Evolutionary conservation across 2,113 vertebrate genomes (phyloP).

Genomic region (Callaeas wilsoni): DNA sequence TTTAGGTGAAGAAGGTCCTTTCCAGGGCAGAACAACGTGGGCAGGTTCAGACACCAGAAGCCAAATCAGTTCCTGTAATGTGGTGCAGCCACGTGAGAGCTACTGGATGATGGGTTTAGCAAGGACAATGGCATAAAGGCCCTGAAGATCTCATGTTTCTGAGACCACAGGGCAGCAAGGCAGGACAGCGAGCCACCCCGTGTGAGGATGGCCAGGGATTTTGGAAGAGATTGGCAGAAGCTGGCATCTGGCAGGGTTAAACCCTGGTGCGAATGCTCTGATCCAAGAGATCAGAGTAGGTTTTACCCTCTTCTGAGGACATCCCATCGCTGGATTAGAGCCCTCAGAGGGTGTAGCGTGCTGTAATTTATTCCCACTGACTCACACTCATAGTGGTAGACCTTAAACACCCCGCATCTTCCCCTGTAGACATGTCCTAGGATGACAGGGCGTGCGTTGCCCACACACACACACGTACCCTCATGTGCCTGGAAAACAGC

Average conservation of each 20-base stretch:
- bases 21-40: background rate
- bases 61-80: background rate
- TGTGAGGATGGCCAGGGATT: background rate
- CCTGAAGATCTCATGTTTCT: background rate
- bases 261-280: background rate
- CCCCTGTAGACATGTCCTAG: background rate
- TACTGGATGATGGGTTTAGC: background rate
- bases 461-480: background rate
- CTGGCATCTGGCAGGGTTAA: background rate
- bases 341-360: background rate
- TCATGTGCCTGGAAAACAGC: background rate
- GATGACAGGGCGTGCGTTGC: background rate
- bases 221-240: background rate
- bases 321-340: background rate
- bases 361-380: constrained; percentile 46
- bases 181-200: background rate
- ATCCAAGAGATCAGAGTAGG: background rate
- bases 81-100: background rate
- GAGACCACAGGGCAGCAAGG: background rate
- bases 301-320: constrained; percentile 27
- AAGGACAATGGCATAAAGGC: background rate
- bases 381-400: constrained; percentile 17
- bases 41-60: background rate
- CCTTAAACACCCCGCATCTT: background rate
- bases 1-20: background rate